Evolutionary conservation across 2,888 invertebrate genomes (phyloP).

Genomic region (Conus canariensis): DNA sequence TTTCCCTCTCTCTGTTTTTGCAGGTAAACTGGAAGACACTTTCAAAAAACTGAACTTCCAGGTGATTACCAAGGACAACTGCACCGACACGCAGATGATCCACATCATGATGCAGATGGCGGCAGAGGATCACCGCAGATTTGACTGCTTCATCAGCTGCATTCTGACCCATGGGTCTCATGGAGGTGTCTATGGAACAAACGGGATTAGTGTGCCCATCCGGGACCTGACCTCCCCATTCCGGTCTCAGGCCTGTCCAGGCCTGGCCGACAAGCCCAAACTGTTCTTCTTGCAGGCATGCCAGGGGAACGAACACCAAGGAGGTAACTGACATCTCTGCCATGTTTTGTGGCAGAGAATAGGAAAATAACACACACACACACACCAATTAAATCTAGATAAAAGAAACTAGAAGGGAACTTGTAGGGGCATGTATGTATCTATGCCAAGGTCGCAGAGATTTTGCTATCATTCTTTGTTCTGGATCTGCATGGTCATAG

Average conservation of each 20-base stretch:
- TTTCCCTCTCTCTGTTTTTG: not conserved
- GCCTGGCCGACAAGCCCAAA: constrained; percentile 73
- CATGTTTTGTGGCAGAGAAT: too few relatives aligned
- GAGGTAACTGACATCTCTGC: not conserved
- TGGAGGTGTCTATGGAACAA: constrained; percentile 54
- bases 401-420: too few relatives aligned
- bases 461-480: too few relatives aligned
- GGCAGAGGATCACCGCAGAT: constrained; percentile 52
- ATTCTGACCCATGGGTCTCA: constrained; percentile 63
- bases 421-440: too few relatives aligned
- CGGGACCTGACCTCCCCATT: constrained; percentile 62
- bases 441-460: too few relatives aligned
- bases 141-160: constrained; percentile 67
- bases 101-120: constrained; percentile 40
- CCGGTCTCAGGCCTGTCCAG: constrained; percentile 62
- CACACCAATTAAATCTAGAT: too few relatives aligned
- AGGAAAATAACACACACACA: not conserved
- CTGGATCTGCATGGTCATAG: too few relatives aligned
- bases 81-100: constrained; percentile 48
- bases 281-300: constrained; percentile 76
- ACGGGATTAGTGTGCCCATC: constrained; percentile 54
- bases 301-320: constrained; percentile 56
- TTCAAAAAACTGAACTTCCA: constrained; percentile 46
- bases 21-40: constrained; percentile 30
- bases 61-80: constrained; percentile 50